Conservation (phyloP, 2,888 invertebrate genomes). For the Napeogenes inachia region DNA sequence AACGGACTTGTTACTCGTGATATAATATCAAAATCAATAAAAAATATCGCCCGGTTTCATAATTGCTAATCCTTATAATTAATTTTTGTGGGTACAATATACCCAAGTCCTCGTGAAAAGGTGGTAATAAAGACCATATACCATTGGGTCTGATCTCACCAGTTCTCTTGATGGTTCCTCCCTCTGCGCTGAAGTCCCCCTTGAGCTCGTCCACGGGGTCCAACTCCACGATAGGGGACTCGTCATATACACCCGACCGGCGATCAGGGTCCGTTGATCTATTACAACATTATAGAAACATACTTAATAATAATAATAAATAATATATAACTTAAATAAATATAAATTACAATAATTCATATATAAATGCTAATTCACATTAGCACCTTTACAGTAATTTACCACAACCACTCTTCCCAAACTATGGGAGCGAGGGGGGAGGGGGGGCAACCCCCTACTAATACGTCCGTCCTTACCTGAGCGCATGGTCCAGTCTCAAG, state of each 20-base stretch:
- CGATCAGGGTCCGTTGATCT: slow-evolving; percentile 30
- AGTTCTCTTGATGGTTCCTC: slow-evolving; percentile 59
- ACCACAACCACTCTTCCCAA: too few species aligned
- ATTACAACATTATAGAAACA: background rate
- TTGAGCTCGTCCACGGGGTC: slow-evolving; percentile 61
- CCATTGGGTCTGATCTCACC: slow-evolving; percentile 37
- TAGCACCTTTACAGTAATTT: too few species aligned
- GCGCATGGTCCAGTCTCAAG: slow-evolving; percentile 16
- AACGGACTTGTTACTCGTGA: too few species aligned
- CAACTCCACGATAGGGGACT: slow-evolving; percentile 54
- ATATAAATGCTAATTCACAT: too few species aligned
- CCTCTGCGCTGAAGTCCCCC: slow-evolving; percentile 43
- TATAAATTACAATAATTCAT: too few species aligned
- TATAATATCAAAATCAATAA: too few species aligned
- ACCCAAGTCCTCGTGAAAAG: too few species aligned
- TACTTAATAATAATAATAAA: background rate
- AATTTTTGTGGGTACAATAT: too few species aligned
- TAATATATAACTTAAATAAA: background rate
- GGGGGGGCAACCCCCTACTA: too few species aligned
- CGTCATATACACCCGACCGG: slow-evolving; percentile 47
- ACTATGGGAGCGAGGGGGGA: too few species aligned
- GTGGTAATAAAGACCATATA: background rate
- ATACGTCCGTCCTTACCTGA: slow-evolving; percentile 10
- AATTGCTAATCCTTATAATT: too few species aligned
- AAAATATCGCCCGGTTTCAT: too few species aligned